Evolutionary conservation across 2,888 invertebrate species (phyloP), one percentile per base, ranked within the genome.

Genomic region (Pachliopta kotzebuea): DNA sequence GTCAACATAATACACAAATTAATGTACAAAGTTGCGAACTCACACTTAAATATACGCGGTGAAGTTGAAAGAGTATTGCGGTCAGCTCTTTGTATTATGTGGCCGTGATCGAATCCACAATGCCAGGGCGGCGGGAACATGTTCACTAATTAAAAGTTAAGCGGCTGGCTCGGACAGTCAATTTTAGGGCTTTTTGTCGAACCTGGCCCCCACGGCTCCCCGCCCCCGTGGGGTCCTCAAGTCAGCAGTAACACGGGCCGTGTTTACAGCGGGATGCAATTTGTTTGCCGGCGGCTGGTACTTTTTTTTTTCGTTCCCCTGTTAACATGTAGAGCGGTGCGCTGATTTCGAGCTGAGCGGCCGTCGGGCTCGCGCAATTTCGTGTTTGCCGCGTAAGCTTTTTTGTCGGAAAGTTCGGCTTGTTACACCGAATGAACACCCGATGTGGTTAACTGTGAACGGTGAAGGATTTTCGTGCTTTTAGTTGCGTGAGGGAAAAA

Each of bases 61-160:
- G 37, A 14, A 37, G 0, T 17, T 37, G 14, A 37, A 58, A 52
- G 57, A 23, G 31, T n/a, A n/a, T 17, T 50, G 31, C 6, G 53
- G 23, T 37, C 42, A 11, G 9, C 37, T 37, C 23, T 65, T 72
- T 70, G 68, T 68, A 57, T 67, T 70, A 69, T 62, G 66, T 69
- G 55, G 55, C 49, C 31, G 49, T 24, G 49, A 56, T 64, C 56
- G 45, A 37, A 31, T 7, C 49, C 29, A 55, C 56, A 64, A 42
- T 50, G 64, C 52, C 37, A 17, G 18, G 29, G 31, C 31, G 53
- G 45, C 62, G 26, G 49, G 63, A 55, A 63, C 78, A 70, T 69
- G 70, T 72, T 75, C 80, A 77, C 83, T 86, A 85, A 86, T 86
- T 86, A 86, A 86, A 85, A 86, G 84, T 86, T 86, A 80, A 83